These are phyloP conservation scores for Drosophila anomelani DNA, from an alignment of 2,888 invertebrate genomes.

Conservation along the genomic window DNA sequence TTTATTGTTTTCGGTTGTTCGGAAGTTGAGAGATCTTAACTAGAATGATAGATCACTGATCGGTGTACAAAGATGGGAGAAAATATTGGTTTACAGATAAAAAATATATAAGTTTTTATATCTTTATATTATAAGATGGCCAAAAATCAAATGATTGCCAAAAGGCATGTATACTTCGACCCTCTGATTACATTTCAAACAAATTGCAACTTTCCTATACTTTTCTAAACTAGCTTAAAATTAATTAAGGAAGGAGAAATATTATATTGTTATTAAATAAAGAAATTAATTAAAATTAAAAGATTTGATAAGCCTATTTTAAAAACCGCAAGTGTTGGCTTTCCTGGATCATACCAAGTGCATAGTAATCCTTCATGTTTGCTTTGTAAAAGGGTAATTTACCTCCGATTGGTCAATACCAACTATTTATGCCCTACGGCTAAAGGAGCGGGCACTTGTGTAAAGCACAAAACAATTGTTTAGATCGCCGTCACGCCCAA, in stretches of 20 bases:
- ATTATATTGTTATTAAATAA: too few species aligned
- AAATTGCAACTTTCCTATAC: too few species aligned
- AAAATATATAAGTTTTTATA: too few species aligned
- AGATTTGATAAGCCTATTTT: too few species aligned
- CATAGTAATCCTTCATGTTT: background rate
- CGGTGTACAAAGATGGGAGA: background rate
- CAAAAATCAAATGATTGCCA: too few species aligned
- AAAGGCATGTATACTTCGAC: too few species aligned
- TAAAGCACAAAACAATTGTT: constrained; percentile 17
- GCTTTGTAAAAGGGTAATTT: background rate
- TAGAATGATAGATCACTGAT: constrained; percentile 25
- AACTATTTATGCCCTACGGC: constrained; percentile 52
- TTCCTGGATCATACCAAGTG: background rate
- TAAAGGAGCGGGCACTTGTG: constrained; percentile 36
- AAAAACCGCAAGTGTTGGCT: background rate
- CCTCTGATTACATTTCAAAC: too few species aligned
- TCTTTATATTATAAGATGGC: too few species aligned
- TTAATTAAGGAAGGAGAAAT: too few species aligned
- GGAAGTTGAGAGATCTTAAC: constrained; percentile 67
- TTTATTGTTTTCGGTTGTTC: constrained; percentile 46
- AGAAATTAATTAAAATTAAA: too few species aligned
- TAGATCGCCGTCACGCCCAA: constrained; percentile 56
- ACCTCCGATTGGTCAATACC: background rate
- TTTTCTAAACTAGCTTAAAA: too few species aligned
- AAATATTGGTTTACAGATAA: background rate